Evolutionary conservation across 2,113 vertebrate genomes (phyloP).

Genomic region (Plecotus auritus): DNA sequence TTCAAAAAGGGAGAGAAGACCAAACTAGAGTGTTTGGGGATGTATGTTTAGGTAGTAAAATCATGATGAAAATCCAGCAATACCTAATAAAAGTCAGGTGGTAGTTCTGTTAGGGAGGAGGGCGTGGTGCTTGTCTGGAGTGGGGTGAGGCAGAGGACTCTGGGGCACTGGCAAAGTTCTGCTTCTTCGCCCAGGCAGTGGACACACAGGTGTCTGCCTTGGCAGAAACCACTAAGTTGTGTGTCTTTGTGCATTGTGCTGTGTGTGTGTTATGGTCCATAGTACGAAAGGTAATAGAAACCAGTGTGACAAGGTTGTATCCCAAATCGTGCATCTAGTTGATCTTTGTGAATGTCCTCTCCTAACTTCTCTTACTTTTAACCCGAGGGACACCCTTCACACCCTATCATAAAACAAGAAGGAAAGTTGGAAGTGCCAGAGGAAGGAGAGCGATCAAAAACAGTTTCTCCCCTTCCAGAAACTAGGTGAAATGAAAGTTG

Average conservation of each 20-base stretch:
- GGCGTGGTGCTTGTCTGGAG: neutral
- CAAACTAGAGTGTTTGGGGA: neutral
- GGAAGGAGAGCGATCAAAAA: neutral
- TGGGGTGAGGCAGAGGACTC: neutral
- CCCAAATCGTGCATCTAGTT: neutral
- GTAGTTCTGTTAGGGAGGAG: neutral
- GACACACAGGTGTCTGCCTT: neutral
- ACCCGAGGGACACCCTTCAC: neutral
- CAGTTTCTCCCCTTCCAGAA: neutral
- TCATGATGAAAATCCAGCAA: neutral
- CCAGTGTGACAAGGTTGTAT: neutral
- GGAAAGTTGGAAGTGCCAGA: neutral
- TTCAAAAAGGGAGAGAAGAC: neutral
- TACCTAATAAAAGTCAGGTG: neutral
- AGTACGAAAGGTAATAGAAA: neutral
- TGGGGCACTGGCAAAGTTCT: neutral
- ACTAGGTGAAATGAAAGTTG: neutral
- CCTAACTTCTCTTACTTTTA: neutral
- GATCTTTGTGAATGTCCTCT: neutral
- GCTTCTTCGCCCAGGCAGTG: neutral
- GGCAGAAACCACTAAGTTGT: neutral
- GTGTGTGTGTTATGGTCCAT: accelerated
- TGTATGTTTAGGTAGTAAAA: neutral
- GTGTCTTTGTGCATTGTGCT: neutral
- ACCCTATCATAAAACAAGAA: neutral